phyloP scores from a whole-genome alignment of 1,140 invertebrate species.

The Lordiphosa collinella region DNA sequence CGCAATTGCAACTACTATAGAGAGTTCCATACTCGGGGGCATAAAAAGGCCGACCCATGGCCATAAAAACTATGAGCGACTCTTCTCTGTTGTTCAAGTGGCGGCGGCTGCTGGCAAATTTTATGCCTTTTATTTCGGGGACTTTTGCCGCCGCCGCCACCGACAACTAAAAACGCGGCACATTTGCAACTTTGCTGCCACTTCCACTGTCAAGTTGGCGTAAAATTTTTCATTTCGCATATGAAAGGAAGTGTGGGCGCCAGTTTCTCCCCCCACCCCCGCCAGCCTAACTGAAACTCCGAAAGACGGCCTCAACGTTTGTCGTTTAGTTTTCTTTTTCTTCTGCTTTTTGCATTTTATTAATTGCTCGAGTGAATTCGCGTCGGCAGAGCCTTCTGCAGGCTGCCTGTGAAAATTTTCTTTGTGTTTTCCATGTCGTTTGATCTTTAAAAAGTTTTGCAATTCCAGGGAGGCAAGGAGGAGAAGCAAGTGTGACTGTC shows the following conservation, averaged over 20 bases:
- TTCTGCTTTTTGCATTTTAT: conserved; percentile 56
- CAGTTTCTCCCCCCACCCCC: conserved; percentile 32
- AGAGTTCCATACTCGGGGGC: conserved; percentile 7
- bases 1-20: conserved; percentile 35
- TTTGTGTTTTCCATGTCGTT: conserved; percentile 50
- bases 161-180: conserved; percentile 36
- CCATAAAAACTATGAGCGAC: conserved; percentile 64
- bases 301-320: conserved; percentile 41
- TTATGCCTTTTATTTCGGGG: conserved; percentile 68
- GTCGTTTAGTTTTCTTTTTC: conserved; percentile 43
- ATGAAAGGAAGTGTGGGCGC: conserved; percentile 76
- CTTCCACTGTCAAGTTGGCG: conserved; percentile 74
- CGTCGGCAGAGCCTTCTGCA: conserved; percentile 31
- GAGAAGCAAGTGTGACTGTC: not conserved
- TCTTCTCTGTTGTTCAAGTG: conserved; percentile 43
- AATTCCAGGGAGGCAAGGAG: not conserved
- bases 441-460: conserved; percentile 31
- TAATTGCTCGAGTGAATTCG: conserved; percentile 73
- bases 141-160: conserved; percentile 42
- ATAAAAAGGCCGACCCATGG: conserved; percentile 54
- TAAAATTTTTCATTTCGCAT: conserved; percentile 77
- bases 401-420: conserved; percentile 49
- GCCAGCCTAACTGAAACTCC: too few species aligned
- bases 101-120: conserved; percentile 48
- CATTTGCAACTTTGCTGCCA: conserved; percentile 73